phyloP scores from a whole-genome alignment of 2,113 vertebrate species.

The Bostrychus sinensis region DNA sequence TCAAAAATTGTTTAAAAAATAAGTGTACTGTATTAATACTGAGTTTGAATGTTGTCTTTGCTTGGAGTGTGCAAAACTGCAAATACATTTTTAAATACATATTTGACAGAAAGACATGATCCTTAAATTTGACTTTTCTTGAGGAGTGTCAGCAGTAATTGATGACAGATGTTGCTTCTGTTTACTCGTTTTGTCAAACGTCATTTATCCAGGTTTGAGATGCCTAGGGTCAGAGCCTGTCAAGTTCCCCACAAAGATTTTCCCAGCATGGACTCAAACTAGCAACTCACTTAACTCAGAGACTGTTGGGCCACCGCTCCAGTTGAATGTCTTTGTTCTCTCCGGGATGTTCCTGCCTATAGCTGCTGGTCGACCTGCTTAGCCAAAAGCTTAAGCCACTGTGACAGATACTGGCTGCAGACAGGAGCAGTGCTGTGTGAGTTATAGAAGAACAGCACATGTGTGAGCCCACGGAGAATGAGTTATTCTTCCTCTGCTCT shows the following conservation, averaged over 20 bases:
- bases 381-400: conserved; percentile 56
- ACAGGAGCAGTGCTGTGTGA: conserved; percentile 47
- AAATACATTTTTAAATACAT: conserved; percentile 4
- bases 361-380: conserved; percentile 39
- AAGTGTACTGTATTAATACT: neutral
- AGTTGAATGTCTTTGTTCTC: conserved; percentile 57
- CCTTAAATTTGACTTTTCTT: conserved; percentile 5
- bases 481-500: conserved; percentile 44
- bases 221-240: conserved; percentile 20
- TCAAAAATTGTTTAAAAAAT: too few relatives aligned
- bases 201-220: conserved; percentile 20
- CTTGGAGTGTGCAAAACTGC: neutral
- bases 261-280: conserved; percentile 46
- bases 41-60: conserved; percentile 3
- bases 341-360: conserved; percentile 41
- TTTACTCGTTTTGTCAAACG: conserved; percentile 31
- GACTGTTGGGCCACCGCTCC: conserved; percentile 49
- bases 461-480: conserved; percentile 49
- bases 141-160: conserved; percentile 30
- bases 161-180: conserved; percentile 32
- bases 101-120: conserved; percentile 19
- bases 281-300: conserved; percentile 41
- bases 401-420: conserved; percentile 68
- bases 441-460: conserved; percentile 54
- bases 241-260: conserved; percentile 11